Percentiles rank a stretch among this genome's conserved stretches.
phyloP scores from a whole-genome alignment of 2,888 invertebrate species.

The Nasonia oneida region DNA sequence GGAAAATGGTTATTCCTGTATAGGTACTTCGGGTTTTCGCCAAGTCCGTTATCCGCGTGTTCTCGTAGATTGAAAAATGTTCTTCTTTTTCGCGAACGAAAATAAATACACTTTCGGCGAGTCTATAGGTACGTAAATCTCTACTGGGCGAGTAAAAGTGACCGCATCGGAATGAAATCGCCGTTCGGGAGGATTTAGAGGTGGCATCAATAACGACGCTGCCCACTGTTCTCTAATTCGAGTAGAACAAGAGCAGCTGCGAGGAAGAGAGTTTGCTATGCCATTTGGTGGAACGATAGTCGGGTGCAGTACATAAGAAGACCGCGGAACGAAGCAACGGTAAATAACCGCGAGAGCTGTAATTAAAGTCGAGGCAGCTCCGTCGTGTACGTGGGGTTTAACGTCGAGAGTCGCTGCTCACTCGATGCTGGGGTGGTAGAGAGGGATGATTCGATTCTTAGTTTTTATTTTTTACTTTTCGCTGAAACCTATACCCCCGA shows the following conservation, averaged over 20 bases:
- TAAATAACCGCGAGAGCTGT: constrained; percentile 35
- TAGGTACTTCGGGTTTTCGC: neutral
- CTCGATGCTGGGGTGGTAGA: neutral
- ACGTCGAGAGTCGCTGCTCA: neutral
- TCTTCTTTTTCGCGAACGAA: neutral
- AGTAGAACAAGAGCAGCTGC: constrained; percentile 10
- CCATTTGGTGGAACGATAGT: constrained; percentile 19
- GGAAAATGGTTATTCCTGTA: neutral
- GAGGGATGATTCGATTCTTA: neutral
- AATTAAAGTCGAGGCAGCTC: constrained; percentile 35
- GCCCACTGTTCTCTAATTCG: constrained; percentile 13
- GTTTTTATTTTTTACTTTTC: no score
- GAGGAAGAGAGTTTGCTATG: constrained; percentile 24
- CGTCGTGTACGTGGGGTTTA: neutral
- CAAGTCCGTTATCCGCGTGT: neutral
- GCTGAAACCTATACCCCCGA: no score
- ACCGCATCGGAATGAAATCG: neutral
- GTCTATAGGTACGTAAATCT: neutral
- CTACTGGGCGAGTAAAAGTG: neutral
- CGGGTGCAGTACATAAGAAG: constrained; percentile 15
- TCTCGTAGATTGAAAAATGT: neutral
- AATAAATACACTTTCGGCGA: neutral
- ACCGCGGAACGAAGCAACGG: constrained; percentile 38
- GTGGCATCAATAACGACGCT: constrained; percentile 5
- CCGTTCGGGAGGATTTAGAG: neutral